Evolutionary conservation across 1,140 invertebrate genomes (phyloP).

Genomic region (Aphaenogaster ashmeadi): DNA sequence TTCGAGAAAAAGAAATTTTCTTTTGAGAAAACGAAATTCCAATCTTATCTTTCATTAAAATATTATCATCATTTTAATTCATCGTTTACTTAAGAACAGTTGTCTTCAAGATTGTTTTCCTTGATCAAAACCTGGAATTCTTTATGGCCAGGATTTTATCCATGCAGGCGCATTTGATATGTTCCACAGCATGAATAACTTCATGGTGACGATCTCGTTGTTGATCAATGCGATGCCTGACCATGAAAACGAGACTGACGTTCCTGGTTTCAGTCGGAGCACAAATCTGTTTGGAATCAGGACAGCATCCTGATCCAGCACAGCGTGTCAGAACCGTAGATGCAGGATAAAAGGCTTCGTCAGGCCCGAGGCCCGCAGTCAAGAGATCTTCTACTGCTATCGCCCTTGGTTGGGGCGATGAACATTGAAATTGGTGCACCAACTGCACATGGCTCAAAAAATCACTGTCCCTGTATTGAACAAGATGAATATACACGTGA

Average conservation of each 20-base stretch:
- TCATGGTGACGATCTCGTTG: slow-evolving; percentile 83
- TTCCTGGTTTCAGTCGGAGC: slow-evolving; percentile 81
- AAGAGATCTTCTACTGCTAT: slow-evolving; percentile 81
- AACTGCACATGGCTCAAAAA: slow-evolving; percentile 83
- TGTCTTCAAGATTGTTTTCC: neutral
- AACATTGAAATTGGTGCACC: slow-evolving; percentile 83
- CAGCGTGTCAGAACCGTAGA: slow-evolving; percentile 84
- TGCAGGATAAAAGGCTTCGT: slow-evolving; percentile 83
- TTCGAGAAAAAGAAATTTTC: neutral
- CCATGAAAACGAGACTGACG: slow-evolving; percentile 83
- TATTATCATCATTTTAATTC: neutral
- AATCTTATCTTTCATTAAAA: neutral
- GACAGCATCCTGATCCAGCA: slow-evolving; percentile 83
- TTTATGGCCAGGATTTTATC: slow-evolving; percentile 46
- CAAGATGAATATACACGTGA: slow-evolving; percentile 4
- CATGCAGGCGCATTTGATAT: slow-evolving; percentile 81
- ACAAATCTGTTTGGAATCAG: slow-evolving; percentile 79
- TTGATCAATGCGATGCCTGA: slow-evolving; percentile 82
- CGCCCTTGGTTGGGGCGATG: slow-evolving; percentile 81
- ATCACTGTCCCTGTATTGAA: slow-evolving; percentile 79
- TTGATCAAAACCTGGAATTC: slow-evolving; percentile 4
- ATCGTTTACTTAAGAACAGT: neutral
- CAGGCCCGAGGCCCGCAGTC: slow-evolving; percentile 79
- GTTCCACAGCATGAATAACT: slow-evolving; percentile 81
- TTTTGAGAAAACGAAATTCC: neutral